These are phyloP conservation scores for Tinea semifulvella DNA, from an alignment of 2,888 invertebrate genomes.

Conservation along the genomic window DNA sequence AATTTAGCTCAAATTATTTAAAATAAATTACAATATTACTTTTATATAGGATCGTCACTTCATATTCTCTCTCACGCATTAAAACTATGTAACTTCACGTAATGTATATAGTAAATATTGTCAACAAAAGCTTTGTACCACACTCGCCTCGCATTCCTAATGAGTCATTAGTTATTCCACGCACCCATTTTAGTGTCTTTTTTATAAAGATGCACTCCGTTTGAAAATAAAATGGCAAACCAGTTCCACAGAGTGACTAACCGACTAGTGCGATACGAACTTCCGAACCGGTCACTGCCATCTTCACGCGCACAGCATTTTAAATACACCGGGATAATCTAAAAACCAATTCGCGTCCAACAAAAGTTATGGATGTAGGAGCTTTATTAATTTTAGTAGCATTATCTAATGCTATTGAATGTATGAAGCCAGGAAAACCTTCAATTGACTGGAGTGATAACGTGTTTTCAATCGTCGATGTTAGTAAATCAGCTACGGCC, in stretches of 20 bases:
- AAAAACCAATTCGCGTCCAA: neutral
- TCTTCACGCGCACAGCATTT: neutral
- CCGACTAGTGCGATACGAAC: neutral
- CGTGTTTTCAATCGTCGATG: constrained; percentile 54
- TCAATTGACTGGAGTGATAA: constrained; percentile 57
- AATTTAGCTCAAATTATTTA: no score
- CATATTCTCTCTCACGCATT: no score
- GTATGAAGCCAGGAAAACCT: constrained; percentile 46
- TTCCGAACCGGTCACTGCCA: constrained; percentile 4
- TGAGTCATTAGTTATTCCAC: constrained; percentile 7
- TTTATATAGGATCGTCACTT: no score
- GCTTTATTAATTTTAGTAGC: neutral
- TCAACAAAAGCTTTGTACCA: neutral
- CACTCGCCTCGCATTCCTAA: constrained; percentile 3
- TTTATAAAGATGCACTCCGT: constrained; percentile 3
- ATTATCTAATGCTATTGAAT: neutral
- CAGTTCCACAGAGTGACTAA: constrained; percentile 5
- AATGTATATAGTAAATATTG: no score
- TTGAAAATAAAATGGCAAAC: constrained; percentile 11
- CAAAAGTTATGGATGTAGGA: neutral
- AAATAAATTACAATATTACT: no score
- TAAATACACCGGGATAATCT: neutral
- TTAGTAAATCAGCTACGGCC: constrained; percentile 58
- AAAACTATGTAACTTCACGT: no score
- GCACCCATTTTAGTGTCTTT: neutral